Evolutionary conservation across 2,888 invertebrate species (phyloP).

Genomic region (Rotaria magnacalcarata): DNA sequence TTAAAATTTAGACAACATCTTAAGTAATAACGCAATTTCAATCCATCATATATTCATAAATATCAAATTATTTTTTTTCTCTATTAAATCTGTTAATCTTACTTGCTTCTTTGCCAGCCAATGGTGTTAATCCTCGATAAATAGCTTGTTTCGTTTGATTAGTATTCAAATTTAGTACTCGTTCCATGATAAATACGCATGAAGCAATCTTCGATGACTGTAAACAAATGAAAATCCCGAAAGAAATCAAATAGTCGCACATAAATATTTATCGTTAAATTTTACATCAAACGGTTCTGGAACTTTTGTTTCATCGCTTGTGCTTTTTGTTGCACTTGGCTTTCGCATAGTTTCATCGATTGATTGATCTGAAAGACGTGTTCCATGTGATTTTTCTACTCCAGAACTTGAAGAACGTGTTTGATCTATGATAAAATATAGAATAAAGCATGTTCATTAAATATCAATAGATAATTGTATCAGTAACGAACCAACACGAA

Average conservation of each 20-base stretch:
- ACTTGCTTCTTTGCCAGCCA: background rate
- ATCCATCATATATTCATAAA: too few species aligned
- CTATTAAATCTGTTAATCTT: background rate
- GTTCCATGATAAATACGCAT: slow-evolving; percentile 55
- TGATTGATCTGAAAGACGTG: background rate
- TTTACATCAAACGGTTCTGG: background rate
- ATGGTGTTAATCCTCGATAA: slow-evolving; percentile 52
- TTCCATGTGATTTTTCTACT: background rate
- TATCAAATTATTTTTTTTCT: too few species aligned
- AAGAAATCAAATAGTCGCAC: background rate
- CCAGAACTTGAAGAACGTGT: background rate
- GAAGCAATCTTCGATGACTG: slow-evolving; percentile 26
- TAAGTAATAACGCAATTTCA: too few species aligned
- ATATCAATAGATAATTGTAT: background rate
- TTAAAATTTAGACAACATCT: too few species aligned
- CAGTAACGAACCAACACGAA: background rate
- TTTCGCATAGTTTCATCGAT: slow-evolving; percentile 9
- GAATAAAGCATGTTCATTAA: background rate
- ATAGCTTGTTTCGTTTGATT: slow-evolving; percentile 57
- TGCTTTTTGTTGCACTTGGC: background rate
- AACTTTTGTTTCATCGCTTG: slow-evolving; percentile 51
- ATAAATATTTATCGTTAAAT: background rate
- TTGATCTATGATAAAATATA: background rate
- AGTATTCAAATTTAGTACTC: slow-evolving; percentile 57
- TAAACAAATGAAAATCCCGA: background rate